phyloP scores from a whole-genome alignment of 2,797 vertebrate genomes.

The Micromesistius poutassou region DNA sequence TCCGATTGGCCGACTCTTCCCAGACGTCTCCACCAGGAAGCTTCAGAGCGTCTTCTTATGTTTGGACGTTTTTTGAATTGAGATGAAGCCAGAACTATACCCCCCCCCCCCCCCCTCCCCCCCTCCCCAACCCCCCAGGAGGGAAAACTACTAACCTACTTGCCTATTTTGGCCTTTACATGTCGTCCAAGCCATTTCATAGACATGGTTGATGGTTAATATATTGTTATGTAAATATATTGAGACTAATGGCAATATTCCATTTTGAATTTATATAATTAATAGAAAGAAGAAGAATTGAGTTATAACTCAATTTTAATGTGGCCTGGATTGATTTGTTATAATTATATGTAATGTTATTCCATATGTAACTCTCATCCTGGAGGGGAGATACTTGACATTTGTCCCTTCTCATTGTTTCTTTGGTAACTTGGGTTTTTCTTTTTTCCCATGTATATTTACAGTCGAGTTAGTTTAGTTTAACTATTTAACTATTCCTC shows the following conservation, averaged over 20 bases:
- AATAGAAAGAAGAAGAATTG: not conserved
- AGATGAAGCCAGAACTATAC: not conserved
- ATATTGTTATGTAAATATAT: too few species aligned
- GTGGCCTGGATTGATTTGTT: not conserved
- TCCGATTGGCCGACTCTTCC: not conserved
- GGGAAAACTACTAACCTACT: slow-evolving; percentile 33
- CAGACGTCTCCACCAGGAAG: not conserved
- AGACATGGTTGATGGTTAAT: not conserved
- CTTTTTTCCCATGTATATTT: not conserved
- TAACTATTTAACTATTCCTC: not conserved
- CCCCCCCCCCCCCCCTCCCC: too few species aligned
- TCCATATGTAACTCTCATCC: too few species aligned
- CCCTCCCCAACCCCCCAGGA: slow-evolving; percentile 8
- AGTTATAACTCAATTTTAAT: not conserved
- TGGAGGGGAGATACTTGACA: not conserved
- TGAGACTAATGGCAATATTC: too few species aligned
- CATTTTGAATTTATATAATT: too few species aligned
- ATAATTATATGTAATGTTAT: too few species aligned
- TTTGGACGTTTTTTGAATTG: not conserved
- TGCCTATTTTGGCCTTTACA: slow-evolving; percentile 41
- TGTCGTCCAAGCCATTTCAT: not conserved
- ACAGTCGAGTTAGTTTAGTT: too few species aligned
- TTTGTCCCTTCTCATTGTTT: not conserved
- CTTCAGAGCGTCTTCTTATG: not conserved
- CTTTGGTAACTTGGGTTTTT: not conserved